Evolutionary conservation across 2,113 vertebrate genomes (phyloP).

Genomic region (Galemys pyrenaicus): DNA sequence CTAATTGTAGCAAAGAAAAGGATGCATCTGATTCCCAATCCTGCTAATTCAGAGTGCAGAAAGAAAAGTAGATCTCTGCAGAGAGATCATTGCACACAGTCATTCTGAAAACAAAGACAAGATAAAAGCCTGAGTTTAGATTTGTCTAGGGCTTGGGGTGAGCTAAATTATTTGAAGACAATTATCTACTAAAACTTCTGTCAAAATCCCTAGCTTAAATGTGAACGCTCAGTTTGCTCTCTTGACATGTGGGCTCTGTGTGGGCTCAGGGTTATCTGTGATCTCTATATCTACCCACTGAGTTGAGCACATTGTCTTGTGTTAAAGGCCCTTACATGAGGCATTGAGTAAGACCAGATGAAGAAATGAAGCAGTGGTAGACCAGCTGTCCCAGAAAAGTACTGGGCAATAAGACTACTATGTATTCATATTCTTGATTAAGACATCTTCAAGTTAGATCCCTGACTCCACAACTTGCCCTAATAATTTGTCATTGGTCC

Average conservation of each 20-base stretch:
- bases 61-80: background rate
- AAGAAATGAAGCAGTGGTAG: background rate
- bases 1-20: constrained; percentile 70
- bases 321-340: background rate
- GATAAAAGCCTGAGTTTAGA: background rate
- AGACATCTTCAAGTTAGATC: background rate
- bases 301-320: background rate
- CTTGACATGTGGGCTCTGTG: background rate
- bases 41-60: constrained; percentile 17
- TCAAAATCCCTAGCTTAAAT: background rate
- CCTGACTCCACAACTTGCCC: background rate
- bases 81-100: background rate
- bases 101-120: background rate
- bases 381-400: background rate
- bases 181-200: background rate
- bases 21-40: constrained; percentile 61
- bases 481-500: background rate
- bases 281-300: background rate
- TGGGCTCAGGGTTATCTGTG: background rate
- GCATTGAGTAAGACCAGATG: background rate
- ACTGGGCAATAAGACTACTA: background rate
- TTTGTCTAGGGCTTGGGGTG: background rate
- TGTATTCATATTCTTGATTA: rapidly evolving
- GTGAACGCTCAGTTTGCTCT: background rate
- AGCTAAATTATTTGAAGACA: background rate